Evolutionary conservation across 2,797 vertebrate species (phyloP).

Genomic region (Syndactyla subalaris): DNA sequence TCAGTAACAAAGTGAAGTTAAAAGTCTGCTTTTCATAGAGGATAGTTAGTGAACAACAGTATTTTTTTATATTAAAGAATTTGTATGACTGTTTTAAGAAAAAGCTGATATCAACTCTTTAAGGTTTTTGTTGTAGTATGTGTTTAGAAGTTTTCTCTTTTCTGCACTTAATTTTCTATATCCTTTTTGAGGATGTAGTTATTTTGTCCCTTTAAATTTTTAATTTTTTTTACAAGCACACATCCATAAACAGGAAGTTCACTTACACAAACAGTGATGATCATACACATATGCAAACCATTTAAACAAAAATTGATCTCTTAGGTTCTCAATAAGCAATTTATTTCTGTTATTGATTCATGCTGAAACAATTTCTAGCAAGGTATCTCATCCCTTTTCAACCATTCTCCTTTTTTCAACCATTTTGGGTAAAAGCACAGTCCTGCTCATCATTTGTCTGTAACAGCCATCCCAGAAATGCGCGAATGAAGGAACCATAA

Average conservation of each 20-base stretch:
- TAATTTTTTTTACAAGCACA: background rate
- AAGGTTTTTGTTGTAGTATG: rapidly evolving
- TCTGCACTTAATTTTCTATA: background rate
- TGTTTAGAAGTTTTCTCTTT: background rate
- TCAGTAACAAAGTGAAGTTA: background rate
- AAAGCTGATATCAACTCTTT: background rate
- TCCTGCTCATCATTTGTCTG: background rate
- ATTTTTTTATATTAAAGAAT: background rate
- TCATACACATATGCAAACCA: background rate
- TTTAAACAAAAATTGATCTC: background rate
- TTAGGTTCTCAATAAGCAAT: background rate
- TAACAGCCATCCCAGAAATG: background rate
- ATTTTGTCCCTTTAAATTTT: background rate
- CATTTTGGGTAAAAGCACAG: background rate
- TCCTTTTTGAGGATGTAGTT: background rate
- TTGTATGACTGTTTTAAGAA: background rate
- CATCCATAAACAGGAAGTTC: background rate
- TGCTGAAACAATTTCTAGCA: background rate
- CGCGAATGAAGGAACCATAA: background rate
- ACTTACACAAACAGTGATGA: background rate
- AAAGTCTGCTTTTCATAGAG: background rate
- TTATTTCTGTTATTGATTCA: background rate
- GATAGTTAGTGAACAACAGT: background rate
- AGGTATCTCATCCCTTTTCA: background rate
- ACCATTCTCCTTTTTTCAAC: background rate